Evolutionary conservation across 1,140 invertebrate species (phyloP), one percentile per base, ranked within the genome.

Genomic region (Philopotamus ludificatus): DNA sequence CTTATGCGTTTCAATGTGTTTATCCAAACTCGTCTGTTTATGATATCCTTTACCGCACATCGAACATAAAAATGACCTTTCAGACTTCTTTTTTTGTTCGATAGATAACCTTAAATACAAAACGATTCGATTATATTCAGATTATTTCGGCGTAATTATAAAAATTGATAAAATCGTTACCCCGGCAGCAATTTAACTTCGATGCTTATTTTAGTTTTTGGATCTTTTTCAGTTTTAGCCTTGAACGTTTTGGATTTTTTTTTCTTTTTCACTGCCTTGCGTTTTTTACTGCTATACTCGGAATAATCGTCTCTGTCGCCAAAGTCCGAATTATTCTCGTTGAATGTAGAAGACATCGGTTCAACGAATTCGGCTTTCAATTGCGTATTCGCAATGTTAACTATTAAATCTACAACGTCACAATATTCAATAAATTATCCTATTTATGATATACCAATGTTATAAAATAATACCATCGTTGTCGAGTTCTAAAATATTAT

Each of bases 21-120:
- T 66, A 28, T 70, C 68, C 0, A 70, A 42, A 50, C 59, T 47
- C 16, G 20, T 47, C 34, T 70, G 68, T 42, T 66, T 70, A 47
- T 54, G 64, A 64, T 64, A 70, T 22, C 65, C 68, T 70, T 70
- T 70, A 3, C 68, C 68, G 49, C 68, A 70, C 18, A 53, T 55
- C 3, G 68, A 70, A 53, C 68, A 70, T 18, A 70, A 55, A 59
- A 50, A 69, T 4, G 67, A 66, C 16, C 59, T 57, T 53, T 66
- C 64, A n/a, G 63, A 3, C 45, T 41, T 28, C 63, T 69, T n/a
- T n/a, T 49, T 15, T 69, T 60, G 39, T 69, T 44, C n/a, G 49
- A 63, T 45, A 10, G 1, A 21, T 26, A 2, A 18, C 54, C 41
- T 4, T 25, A 47, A 15, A 25, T 23, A 57, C 23, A 64, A 23